These are phyloP conservation scores for Anastrepha ludens DNA, from an alignment of 1,140 invertebrate species.

Conservation along the genomic window DNA sequence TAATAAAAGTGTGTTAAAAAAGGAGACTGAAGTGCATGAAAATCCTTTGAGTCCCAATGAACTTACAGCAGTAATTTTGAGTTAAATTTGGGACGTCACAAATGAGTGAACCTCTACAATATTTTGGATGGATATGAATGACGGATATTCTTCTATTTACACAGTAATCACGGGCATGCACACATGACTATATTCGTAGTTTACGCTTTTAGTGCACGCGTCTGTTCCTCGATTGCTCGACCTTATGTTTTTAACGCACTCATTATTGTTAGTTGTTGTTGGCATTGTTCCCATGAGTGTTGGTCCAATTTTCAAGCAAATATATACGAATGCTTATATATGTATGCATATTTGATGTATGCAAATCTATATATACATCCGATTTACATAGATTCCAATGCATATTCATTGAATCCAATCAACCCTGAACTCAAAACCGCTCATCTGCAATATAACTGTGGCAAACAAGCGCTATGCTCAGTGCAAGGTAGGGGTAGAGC, in stretches of 20 bases:
- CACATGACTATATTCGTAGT: neutral
- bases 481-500: neutral
- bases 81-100: neutral
- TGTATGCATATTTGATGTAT: neutral
- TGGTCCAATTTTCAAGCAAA: slow-evolving; percentile 19
- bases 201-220: neutral
- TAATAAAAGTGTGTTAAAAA: neutral
- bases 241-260: neutral
- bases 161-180: neutral
- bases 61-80: neutral
- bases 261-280: neutral
- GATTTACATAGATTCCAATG: neutral
- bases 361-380: neutral
- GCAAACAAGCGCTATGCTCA: neutral
- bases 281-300: neutral
- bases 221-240: neutral
- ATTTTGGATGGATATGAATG: too few species aligned
- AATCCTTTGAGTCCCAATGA: neutral
- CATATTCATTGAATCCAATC: neutral
- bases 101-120: neutral
- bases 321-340: neutral
- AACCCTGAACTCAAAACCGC: slow-evolving; percentile 44
- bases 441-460: neutral
- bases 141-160: too few species aligned
- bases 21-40: neutral